Evolutionary conservation across 2,888 invertebrate genomes (phyloP).

Genomic region (Drosophila cyrtoloma): DNA sequence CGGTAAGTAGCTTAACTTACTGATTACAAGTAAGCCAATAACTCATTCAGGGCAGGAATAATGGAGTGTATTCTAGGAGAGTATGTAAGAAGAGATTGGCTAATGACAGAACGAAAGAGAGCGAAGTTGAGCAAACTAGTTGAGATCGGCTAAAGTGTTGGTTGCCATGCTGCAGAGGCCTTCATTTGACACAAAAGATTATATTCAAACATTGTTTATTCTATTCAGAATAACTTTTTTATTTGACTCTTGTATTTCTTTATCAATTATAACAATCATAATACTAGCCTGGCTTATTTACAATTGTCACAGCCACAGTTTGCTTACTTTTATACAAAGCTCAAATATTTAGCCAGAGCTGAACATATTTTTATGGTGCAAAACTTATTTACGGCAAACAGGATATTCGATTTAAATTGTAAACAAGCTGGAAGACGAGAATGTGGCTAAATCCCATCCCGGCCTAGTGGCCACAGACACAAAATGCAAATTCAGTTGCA

Average conservation of each 20-base stretch:
- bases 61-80: background rate
- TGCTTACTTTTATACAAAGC: constrained; percentile 1
- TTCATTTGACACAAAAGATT: background rate
- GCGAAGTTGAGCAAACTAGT: background rate
- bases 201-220: background rate
- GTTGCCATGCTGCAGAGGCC: constrained; percentile 1
- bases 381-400: constrained; percentile 61
- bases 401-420: constrained; percentile 79
- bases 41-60: constrained; percentile 40
- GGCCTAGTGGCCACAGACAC: constrained; percentile 17
- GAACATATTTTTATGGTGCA: constrained; percentile 15
- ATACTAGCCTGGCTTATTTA: background rate
- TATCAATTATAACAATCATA: background rate
- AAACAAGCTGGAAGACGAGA: constrained; percentile 57
- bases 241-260: background rate
- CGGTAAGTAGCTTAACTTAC: constrained; percentile 17
- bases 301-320: constrained; percentile 1
- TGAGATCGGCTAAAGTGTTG: constrained; percentile 14
- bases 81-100: too few species aligned
- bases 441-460: background rate
- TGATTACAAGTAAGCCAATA: constrained; percentile 40
- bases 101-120: background rate
- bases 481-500: constrained; percentile 67
- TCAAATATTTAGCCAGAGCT: constrained; percentile 8
- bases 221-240: background rate